These are phyloP conservation scores for Heliconius aoede DNA, from an alignment of 2,888 invertebrate species.

Conservation along the genomic window DNA sequence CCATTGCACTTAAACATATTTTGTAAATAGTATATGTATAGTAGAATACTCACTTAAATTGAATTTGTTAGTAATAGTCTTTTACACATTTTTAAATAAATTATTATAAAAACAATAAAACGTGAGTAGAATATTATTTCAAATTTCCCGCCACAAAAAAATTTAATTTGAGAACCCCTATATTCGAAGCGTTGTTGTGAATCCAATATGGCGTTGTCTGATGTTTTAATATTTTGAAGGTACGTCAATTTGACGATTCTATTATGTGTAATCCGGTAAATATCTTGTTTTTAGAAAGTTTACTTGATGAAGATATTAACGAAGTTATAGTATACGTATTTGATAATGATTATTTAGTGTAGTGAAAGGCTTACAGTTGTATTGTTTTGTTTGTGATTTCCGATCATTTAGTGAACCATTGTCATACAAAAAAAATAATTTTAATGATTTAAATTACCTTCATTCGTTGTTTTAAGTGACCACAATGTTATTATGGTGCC, in stretches of 20 bases:
- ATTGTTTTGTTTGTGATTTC: constrained; percentile 84
- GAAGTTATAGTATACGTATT: constrained; percentile 55
- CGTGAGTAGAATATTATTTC: constrained; percentile 50
- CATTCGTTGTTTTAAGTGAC: constrained; percentile 33
- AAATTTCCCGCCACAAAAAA: constrained; percentile 65
- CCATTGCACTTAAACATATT: not conserved
- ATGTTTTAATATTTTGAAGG: constrained; percentile 84
- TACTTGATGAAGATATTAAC: constrained; percentile 55
- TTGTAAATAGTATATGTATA: not conserved
- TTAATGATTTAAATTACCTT: constrained; percentile 44
- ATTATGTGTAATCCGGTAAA: constrained; percentile 78
- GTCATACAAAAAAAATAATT: constrained; percentile 44
- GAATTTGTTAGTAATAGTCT: not conserved
- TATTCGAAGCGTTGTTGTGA: constrained; percentile 87
- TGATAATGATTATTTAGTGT: constrained; percentile 62
- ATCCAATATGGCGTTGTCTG: constrained; percentile 88
- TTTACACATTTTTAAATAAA: not conserved
- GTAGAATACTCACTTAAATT: not conserved
- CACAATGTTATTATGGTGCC: constrained; percentile 25
- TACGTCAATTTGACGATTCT: constrained; percentile 84
- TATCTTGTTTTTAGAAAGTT: constrained; percentile 65
- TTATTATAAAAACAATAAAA: not conserved
- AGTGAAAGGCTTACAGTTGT: constrained; percentile 74
- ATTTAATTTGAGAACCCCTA: constrained; percentile 78
- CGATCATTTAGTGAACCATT: constrained; percentile 77